Percentiles rank a stretch among this genome's conserved stretches.
Evolutionary conservation across 2,113 vertebrate species (phyloP).

Genomic region (Microcebus jonahi): DNA sequence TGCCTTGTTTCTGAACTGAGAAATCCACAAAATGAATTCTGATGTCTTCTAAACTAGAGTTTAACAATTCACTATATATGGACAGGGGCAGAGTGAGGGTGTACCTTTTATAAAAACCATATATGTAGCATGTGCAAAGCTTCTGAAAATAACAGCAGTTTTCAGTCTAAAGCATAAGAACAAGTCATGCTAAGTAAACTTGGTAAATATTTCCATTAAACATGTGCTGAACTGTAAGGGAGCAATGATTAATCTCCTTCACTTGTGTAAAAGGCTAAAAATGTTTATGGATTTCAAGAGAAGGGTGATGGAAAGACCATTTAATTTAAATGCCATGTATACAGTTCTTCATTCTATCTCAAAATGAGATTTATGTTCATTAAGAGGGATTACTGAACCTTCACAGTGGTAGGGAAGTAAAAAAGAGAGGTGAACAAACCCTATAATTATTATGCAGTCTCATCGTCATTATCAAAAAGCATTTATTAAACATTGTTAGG

Average conservation of each 20-base stretch:
- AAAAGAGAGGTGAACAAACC: constrained; percentile 45
- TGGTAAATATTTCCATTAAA: constrained; percentile 29
- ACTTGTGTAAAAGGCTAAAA: constrained; percentile 29
- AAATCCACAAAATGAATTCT: neutral
- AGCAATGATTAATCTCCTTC: constrained; percentile 47
- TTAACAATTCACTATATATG: constrained; percentile 43
- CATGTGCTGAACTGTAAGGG: constrained; percentile 33
- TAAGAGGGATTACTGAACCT: constrained; percentile 64
- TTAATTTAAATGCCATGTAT: constrained; percentile 29
- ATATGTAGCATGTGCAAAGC: neutral
- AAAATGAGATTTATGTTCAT: constrained; percentile 66
- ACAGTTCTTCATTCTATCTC: constrained; percentile 52
- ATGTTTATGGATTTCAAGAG: constrained; percentile 61
- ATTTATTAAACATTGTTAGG: constrained; percentile 38
- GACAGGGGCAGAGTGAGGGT: constrained; percentile 6
- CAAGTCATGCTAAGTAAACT: constrained; percentile 28
- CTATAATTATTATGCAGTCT: constrained; percentile 71
- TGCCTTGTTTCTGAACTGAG: neutral
- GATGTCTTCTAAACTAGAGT: neutral
- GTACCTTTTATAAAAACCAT: neutral
- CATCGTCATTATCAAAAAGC: constrained; percentile 54
- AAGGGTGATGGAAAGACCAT: constrained; percentile 44
- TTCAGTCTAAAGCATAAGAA: neutral
- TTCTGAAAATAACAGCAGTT: neutral
- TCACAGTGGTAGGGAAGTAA: constrained; percentile 16